Evolutionary conservation across 2,888 invertebrate species (phyloP), one percentile per base, ranked within the genome.

Genomic region (Nesidiocoris tenuis): DNA sequence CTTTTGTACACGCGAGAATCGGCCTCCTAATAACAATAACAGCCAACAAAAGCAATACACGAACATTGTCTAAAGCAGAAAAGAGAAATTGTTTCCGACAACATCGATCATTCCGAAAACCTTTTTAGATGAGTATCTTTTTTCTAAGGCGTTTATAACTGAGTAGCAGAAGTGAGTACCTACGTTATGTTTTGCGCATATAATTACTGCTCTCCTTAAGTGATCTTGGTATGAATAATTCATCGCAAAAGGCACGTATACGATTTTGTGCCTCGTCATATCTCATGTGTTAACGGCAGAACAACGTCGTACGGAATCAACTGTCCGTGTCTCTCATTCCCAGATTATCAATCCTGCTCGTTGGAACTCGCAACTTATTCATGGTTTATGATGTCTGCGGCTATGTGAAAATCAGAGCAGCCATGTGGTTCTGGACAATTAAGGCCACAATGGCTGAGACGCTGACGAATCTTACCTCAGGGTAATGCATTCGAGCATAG

Each of bases 171-270:
- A 39, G 39, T 39, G 12, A 39, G 12, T 39, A 12, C n/a, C n/a
- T 39, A 65, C 65, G 25, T 25, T 39, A 39, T 65, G 65, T 39
- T 65, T 65, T 39, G 65, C 65, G 65, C 25, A n/a, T 65, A 19
- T 65, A 39, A 65, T 65, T 65, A 19, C 65, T 17, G 65, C 12
- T n/a, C 39, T 19, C 39, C 5, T 3, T 39, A 39, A 39, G 65
- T 25, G 25, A 25, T 65, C 39, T 25, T 65, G 39, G 19, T 17
- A 65, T 39, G 65, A 65, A 65, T 65, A 39, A 65, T 65, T 65
- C 65, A 63, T 63, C 21, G n/a, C n/a, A 39, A 39, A 12, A 12
- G 12, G 5, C 12, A 7, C 65, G 1, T 17, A 25, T 24, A 24
- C 19, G 25, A 25, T 65, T 39, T 39, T 17, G 65, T 39, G 18